These are phyloP conservation scores for Narcine bancroftii DNA, from an alignment of 2,113 vertebrate species.

Conservation along the genomic window DNA sequence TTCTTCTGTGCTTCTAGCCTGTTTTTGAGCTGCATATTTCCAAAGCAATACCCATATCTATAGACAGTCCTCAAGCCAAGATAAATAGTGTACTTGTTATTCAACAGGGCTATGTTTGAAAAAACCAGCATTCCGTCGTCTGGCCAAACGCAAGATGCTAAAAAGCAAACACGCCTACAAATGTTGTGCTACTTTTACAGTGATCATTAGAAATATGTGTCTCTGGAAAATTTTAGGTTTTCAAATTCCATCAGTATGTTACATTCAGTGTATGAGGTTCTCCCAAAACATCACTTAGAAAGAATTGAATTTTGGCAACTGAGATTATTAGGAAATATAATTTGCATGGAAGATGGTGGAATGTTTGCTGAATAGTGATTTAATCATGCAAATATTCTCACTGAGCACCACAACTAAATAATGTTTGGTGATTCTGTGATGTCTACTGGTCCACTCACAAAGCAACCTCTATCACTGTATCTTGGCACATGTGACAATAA, in stretches of 20 bases:
- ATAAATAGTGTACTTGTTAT: conserved; percentile 5
- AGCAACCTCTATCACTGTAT: too few species aligned
- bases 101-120: conserved; percentile 5
- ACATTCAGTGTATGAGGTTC: too few species aligned
- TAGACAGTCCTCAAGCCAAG: background rate
- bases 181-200: background rate
- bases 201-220: background rate
- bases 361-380: background rate
- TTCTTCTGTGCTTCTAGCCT: background rate
- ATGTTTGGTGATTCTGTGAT: background rate
- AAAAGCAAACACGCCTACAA: conserved; percentile 18
- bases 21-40: background rate
- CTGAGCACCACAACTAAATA: background rate
- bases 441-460: too few species aligned
- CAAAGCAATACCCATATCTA: background rate
- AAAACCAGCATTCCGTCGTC: conserved; percentile 26
- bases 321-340: background rate
- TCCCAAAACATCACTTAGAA: too few species aligned
- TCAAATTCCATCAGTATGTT: background rate
- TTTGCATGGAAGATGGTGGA: background rate
- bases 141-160: conserved; percentile 27
- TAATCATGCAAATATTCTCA: background rate
- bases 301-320: background rate
- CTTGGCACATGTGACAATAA: too few species aligned
- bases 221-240: background rate